These are phyloP conservation scores for Amphipyra tragopoginis DNA, from an alignment of 2,888 invertebrate species.

Conservation along the genomic window DNA sequence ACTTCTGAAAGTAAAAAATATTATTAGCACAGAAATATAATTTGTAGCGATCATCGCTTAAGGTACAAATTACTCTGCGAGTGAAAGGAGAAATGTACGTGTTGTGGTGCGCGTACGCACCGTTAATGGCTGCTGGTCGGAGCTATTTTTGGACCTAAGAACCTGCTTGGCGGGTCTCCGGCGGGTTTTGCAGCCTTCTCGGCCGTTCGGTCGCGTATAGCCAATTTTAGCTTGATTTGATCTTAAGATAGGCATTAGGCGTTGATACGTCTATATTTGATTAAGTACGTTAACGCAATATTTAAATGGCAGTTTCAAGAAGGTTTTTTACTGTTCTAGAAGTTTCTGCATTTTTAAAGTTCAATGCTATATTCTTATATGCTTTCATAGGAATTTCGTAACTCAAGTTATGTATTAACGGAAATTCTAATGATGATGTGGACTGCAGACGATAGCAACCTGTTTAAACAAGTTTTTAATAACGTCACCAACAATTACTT, in stretches of 20 bases:
- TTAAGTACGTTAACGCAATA: background rate
- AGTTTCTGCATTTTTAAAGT: too few species aligned
- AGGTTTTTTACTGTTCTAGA: too few species aligned
- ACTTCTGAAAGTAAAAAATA: conserved; percentile 43
- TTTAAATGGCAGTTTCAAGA: background rate
- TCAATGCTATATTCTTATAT: too few species aligned
- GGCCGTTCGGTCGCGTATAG: conserved; percentile 53
- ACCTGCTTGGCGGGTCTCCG: conserved; percentile 73
- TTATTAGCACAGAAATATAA: conserved; percentile 54
- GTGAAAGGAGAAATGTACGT: conserved; percentile 84
- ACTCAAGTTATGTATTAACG: background rate
- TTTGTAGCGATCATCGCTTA: conserved; percentile 51
- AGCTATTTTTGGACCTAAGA: conserved; percentile 81
- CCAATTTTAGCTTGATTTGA: conserved; percentile 65
- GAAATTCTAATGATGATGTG: background rate
- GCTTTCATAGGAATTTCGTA: too few species aligned
- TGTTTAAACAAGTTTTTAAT: background rate
- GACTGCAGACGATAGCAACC: background rate
- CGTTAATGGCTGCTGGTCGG: conserved; percentile 71
- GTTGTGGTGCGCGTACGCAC: conserved; percentile 73
- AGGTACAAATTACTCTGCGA: conserved; percentile 74
- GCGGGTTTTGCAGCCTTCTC: conserved; percentile 68
- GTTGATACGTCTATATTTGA: conserved; percentile 30
- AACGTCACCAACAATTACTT: too few species aligned
- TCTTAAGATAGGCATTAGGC: conserved; percentile 43